These are phyloP conservation scores for Probaryconus sp. DNA, from an alignment of 1,140 invertebrate genomes.

Conservation along the genomic window DNA sequence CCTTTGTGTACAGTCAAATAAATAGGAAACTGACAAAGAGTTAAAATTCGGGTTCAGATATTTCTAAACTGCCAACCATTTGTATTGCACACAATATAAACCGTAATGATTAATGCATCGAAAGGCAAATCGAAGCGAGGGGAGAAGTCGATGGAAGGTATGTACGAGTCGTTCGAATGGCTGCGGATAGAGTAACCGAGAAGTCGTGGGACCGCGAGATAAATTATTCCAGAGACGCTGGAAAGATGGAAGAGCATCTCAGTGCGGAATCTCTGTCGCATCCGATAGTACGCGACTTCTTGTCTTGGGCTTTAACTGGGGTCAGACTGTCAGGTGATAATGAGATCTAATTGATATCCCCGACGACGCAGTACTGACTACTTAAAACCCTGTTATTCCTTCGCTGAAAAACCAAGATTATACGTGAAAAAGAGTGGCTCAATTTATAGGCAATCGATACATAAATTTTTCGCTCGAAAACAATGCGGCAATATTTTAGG, in stretches of 20 bases:
- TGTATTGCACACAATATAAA: too few relatives aligned
- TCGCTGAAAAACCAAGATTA: not conserved
- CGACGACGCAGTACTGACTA: not conserved
- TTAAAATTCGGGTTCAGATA: too few relatives aligned
- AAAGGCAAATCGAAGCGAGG: conserved; percentile 25
- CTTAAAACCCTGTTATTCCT: not conserved
- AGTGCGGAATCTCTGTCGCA: conserved; percentile 12
- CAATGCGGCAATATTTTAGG: conserved; percentile 12
- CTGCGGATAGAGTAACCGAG: conserved; percentile 32
- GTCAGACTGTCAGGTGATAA: conserved; percentile 15
- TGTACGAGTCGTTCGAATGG: conserved; percentile 17
- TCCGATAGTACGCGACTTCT: not conserved
- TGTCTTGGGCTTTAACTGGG: too few relatives aligned
- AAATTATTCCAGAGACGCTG: conserved; percentile 19
- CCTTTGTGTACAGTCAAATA: too few relatives aligned
- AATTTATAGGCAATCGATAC: conserved; percentile 24
- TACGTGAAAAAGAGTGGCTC: not conserved
- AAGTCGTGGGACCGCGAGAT: conserved; percentile 13
- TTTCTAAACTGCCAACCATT: too few relatives aligned
- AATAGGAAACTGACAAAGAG: too few relatives aligned
- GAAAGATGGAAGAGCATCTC: conserved; percentile 21
- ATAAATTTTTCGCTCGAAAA: conserved; percentile 24
- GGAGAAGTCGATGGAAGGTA: conserved; percentile 14
- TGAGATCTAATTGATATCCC: conserved; percentile 31
- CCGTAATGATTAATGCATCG: conserved; percentile 37